These are phyloP conservation scores for Epizoanthus scotinus DNA, from an alignment of 92 coral and sea anemone species.

Conservation along the genomic window DNA sequence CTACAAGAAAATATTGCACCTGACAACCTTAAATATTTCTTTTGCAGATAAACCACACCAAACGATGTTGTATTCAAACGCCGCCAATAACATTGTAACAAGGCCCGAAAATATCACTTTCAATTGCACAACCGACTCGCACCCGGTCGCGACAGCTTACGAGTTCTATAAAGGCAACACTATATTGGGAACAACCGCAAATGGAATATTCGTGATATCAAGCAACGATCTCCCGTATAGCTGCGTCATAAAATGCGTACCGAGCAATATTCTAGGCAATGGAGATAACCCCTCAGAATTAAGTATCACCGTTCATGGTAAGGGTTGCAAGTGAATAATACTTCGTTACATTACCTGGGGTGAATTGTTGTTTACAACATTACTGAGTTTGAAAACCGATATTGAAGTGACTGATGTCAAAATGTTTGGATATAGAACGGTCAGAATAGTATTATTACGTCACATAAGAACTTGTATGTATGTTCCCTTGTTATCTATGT, in stretches of 20 bases:
- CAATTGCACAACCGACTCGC: conserved; percentile 16
- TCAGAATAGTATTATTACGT: too few relatives aligned
- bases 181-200: background rate
- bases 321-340: background rate
- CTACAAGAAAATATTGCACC: background rate
- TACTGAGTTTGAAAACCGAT: too few relatives aligned
- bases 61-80: conserved; percentile 32
- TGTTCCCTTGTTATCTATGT: too few relatives aligned
- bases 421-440: too few relatives aligned
- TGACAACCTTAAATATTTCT: background rate
- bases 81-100: conserved; percentile 16
- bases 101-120: conserved; percentile 15
- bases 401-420: too few relatives aligned
- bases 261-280: background rate
- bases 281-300: conserved; percentile 1
- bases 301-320: conserved; percentile 7
- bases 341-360: background rate
- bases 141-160: conserved; percentile 12
- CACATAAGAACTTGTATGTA: too few relatives aligned
- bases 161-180: conserved; percentile 7
- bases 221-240: background rate
- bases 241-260: background rate
- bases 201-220: conserved; percentile 8
- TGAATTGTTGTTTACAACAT: too few relatives aligned
- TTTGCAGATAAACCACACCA: conserved; percentile 41